Evolutionary conservation across 2,113 vertebrate genomes (phyloP).

Genomic region (Gobius niger): DNA sequence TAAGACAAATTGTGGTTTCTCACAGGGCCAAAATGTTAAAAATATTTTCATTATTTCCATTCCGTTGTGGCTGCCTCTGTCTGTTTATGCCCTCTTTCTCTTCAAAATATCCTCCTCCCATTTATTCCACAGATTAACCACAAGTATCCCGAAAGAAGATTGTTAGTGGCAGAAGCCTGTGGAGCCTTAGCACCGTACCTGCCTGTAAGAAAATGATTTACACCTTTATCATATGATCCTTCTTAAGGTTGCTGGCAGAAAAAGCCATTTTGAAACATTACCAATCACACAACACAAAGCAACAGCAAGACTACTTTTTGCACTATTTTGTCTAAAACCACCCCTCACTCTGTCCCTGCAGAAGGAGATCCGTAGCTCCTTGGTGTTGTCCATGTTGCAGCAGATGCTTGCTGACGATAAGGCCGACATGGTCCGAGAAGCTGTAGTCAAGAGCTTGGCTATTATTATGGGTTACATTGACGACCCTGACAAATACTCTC

Average conservation of each 20-base stretch:
- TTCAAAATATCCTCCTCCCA: conserved; percentile 23
- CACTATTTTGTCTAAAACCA: not conserved
- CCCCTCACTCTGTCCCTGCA: conserved; percentile 55
- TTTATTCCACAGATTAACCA: conserved; percentile 88
- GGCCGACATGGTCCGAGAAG: conserved; percentile 96
- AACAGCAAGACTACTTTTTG: no score
- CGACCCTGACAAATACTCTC: conserved; percentile 95
- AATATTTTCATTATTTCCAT: conserved; percentile 61
- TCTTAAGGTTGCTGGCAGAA: no score
- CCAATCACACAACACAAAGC: no score
- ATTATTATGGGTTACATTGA: conserved; percentile 99
- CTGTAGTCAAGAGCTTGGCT: conserved; percentile 96
- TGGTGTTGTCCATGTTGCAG: conserved; percentile 98
- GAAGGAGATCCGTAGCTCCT: conserved; percentile 98
- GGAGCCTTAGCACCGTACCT: conserved; percentile 96
- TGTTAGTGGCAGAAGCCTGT: conserved; percentile 96
- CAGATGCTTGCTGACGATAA: conserved; percentile 99
- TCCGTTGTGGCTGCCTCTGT: conserved; percentile 52
- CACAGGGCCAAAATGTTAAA: conserved; percentile 69
- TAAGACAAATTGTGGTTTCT: conserved; percentile 59
- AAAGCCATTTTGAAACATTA: no score
- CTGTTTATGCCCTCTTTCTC: conserved; percentile 9
- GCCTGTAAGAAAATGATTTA: conserved; percentile 83
- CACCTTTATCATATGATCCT: not conserved
- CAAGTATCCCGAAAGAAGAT: conserved; percentile 96